Conservation (phyloP, 1,140 invertebrate genomes). For the Aphidius gifuensis region DNA sequence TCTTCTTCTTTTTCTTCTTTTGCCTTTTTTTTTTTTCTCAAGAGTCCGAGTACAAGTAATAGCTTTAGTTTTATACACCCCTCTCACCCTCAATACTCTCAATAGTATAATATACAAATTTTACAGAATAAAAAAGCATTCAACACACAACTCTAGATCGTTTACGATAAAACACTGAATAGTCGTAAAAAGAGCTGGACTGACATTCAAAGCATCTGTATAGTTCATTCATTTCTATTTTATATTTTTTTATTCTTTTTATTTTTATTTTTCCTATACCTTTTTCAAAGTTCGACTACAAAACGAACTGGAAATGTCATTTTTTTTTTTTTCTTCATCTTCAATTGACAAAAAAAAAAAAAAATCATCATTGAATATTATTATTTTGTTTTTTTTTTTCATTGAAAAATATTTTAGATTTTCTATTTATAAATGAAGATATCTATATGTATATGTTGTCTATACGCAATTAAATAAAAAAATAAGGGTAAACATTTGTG, state of each 20-base stretch:
- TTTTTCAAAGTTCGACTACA: slow-evolving; percentile 23
- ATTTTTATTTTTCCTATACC: neutral
- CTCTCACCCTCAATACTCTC: too few relatives aligned
- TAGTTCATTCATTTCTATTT: slow-evolving; percentile 21
- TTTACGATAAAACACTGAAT: slow-evolving; percentile 52
- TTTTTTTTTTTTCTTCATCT: slow-evolving; percentile 18
- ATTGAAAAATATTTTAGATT: slow-evolving; percentile 3
- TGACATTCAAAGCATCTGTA: slow-evolving; percentile 34
- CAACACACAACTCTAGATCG: slow-evolving; percentile 44
- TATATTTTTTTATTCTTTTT: neutral
- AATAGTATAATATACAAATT: slow-evolving; percentile 22
- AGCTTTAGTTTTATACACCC: slow-evolving; percentile 23
- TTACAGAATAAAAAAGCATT: slow-evolving; percentile 36
- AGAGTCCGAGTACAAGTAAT: neutral
- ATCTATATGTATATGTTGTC: too few relatives aligned
- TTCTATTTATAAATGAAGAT: neutral
- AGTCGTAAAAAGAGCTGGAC: slow-evolving; percentile 13
- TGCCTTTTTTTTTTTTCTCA: neutral
- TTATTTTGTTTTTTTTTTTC: neutral
- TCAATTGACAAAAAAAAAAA: neutral
- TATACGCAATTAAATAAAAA: too few relatives aligned
- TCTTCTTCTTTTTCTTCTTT: slow-evolving; percentile 30
- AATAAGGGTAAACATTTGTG: too few relatives aligned
- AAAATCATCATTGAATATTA: too few relatives aligned
- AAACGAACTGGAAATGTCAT: slow-evolving; percentile 47